Evolutionary conservation across 2,113 vertebrate genomes (phyloP).

Genomic region (Scalopus aquaticus): DNA sequence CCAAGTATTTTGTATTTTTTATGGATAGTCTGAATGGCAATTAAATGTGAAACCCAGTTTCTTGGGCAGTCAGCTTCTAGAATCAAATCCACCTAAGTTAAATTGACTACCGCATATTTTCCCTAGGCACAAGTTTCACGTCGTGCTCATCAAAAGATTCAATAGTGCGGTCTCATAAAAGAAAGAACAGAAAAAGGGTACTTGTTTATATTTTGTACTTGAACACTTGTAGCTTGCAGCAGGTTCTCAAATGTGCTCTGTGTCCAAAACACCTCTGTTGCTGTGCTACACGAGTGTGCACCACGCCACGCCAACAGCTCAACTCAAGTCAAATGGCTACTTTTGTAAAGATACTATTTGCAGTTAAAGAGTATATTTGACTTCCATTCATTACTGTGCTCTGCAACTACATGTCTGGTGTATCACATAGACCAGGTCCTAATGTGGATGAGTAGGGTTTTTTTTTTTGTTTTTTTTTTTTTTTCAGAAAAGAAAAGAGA

Average conservation of each 20-base stretch:
- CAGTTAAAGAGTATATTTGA: conserved; percentile 62
- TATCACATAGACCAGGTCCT: conserved; percentile 68
- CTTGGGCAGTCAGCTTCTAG: conserved; percentile 73
- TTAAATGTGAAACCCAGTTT: conserved; percentile 82
- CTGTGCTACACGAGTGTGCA: conserved; percentile 67
- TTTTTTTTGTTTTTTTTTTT: not conserved
- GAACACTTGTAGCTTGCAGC: conserved; percentile 82
- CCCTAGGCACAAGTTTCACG: not conserved
- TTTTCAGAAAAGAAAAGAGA: conserved; percentile 45
- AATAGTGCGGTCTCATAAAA: conserved; percentile 10
- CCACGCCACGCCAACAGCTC: conserved; percentile 65
- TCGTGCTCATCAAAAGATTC: conserved; percentile 22
- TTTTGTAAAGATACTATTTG: conserved; percentile 70
- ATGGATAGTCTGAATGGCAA: conserved; percentile 72
- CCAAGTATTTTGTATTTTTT: conserved; percentile 61
- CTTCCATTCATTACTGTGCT: conserved; percentile 68
- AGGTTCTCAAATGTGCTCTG: conserved; percentile 83
- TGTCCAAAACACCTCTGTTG: conserved; percentile 76
- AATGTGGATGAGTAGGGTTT: conserved; percentile 70
- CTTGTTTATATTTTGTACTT: conserved; percentile 85
- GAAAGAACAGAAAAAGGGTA: conserved; percentile 61
- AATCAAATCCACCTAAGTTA: conserved; percentile 48
- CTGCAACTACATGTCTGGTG: conserved; percentile 72
- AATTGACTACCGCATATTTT: conserved; percentile 28
- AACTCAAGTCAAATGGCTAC: conserved; percentile 77